phyloP scores from a whole-genome alignment of 2,797 vertebrate species.

The Dromococcyx pavoninus region DNA sequence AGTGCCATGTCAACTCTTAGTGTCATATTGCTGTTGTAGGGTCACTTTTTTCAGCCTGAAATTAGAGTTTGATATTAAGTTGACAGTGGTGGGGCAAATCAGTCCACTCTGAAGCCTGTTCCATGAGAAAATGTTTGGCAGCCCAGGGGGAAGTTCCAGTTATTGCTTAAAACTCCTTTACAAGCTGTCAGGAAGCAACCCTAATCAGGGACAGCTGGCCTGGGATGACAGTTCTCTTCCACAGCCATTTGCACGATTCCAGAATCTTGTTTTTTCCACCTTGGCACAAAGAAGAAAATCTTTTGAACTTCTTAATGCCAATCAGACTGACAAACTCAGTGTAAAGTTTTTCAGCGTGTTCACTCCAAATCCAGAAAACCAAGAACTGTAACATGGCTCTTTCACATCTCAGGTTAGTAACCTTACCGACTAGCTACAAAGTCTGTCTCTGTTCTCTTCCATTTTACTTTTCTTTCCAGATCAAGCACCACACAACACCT shows the following conservation, averaged over 20 bases:
- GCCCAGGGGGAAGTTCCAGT: neutral
- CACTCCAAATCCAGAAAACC: neutral
- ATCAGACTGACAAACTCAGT: neutral
- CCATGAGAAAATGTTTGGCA: conserved; percentile 10
- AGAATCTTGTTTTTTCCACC: conserved; percentile 6
- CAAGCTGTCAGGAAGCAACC: neutral
- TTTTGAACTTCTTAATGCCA: neutral
- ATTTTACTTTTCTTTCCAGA: neutral
- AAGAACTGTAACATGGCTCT: neutral
- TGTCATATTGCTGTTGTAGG: neutral
- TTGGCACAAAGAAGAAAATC: neutral
- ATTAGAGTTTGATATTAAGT: neutral
- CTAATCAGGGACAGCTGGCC: conserved; percentile 27
- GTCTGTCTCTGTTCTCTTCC: neutral
- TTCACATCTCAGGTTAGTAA: neutral
- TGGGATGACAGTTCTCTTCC: conserved; percentile 24
- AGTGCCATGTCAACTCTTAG: neutral
- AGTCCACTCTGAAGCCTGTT: neutral
- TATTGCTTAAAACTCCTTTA: conserved; percentile 4
- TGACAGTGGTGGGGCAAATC: neutral
- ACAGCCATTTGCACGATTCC: neutral
- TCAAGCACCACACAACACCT: neutral
- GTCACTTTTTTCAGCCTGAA: neutral
- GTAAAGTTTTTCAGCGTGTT: neutral
- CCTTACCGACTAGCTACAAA: neutral